Evolutionary conservation across 2,888 invertebrate genomes (phyloP), one percentile per base, ranked within the genome.

Genomic region (Orthonevra nobilis): DNA sequence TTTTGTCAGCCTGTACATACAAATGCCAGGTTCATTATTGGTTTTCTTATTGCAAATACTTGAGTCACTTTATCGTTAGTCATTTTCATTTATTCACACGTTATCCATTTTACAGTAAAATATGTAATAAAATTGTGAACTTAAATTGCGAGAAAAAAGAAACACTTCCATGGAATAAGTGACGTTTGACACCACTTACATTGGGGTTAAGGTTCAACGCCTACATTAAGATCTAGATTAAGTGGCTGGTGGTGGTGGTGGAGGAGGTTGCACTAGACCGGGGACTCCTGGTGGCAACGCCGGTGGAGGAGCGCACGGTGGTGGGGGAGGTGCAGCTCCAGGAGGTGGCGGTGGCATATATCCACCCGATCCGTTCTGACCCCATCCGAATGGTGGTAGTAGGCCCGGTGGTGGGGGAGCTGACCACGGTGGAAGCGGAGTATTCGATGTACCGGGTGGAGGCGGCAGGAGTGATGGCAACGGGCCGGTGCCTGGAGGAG

Each of bases 211-310:
- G 9, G 34, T 46, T 26, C 17, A 10, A 17, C 12, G 14, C 20
- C 30, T 23, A 48, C 7, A 12, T 9, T 50, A 14, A 3, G 10
- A 14, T 17, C 34, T 26, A 14, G n/a, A 50, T 70, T 40, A 83
- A 74, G 81, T 83, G 23, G 86, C 81, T 64, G 87, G 87, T n/a
- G 93, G 93, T 2, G 94, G 93, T 9, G 93, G 93, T 3, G 93
- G 93, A 2, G 93, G 94, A 20, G 93, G 92, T 44, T 92, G 91
- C 44, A 92, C 85, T 48, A 93, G 85, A 44, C 89, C 90, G 0
- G 90, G 90, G 3, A 89, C 84, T 3, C 88, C 86, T 19, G 89
- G 92, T 19, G 92, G 90, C 50, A 92, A 84, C 10, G 92, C 84
- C 44, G 87, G 91, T 1, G 91, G 91, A 38, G 91, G 86, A 1